Evolutionary conservation across 2,797 vertebrate genomes (phyloP), one percentile per base, ranked within the genome.

Genomic region (Sardinella longiceps): DNA sequence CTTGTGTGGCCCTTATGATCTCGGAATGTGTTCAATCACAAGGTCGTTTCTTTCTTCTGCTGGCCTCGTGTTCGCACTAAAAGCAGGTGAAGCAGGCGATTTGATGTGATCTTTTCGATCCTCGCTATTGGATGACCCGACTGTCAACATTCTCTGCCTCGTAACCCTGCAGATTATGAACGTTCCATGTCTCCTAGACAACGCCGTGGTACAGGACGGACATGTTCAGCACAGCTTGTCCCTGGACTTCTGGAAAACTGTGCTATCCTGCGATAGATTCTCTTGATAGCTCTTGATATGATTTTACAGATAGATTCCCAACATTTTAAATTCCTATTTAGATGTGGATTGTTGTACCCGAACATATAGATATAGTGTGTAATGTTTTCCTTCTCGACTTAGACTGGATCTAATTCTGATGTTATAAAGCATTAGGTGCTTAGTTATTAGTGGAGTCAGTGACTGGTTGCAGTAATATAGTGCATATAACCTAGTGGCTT

Each of bases 61-160:
- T 43, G 70, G 37, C 70, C 70, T 77, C 23, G 70, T 23, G 70
- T 77, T 39, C 4, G 18, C 70, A 39, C 37, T 77, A 77, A 77
- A 74, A 66, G 50, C 50, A 87, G 88, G 84, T 90, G 86, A 20
- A 90, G 66, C 45, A 48, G 60, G 33, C 43, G 46, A 53, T 87
- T 84, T 60, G 80, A 87, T 84, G 87, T 80, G 85, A 88, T 88
- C 70, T 82, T 74, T 81, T 81, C 58, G 23, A 81, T 88, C 87
- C 83, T 86, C 84, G 83, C 84, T 83, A 80, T 5, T 30, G 84
- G 82, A 74, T 82, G 80, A 88, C 56, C 84, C 43, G 5, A 50
- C 33, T 83, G 82, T 86, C 45, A 2, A 82, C 84, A 83, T 82
- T 81, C 37, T 50, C 82, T 50, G 80, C 70, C 84, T 84, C 30